phyloP scores from a whole-genome alignment of 1,140 invertebrate species.

The Drosophila watanabei region DNA sequence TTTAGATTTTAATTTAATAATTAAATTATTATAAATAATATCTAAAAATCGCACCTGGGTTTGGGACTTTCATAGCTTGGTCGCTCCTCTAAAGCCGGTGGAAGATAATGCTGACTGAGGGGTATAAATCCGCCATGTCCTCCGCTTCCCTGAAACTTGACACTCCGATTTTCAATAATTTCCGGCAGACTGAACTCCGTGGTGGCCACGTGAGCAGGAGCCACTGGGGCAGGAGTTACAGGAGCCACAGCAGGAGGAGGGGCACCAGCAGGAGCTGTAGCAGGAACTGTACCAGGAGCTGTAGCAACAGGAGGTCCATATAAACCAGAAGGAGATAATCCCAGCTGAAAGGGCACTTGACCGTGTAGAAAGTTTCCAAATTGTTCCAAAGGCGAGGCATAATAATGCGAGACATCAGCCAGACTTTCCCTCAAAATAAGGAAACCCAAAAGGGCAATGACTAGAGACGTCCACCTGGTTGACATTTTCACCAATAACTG shows the following conservation, averaged over 20 bases:
- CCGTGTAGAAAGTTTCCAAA: constrained; percentile 49
- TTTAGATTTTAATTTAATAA: neutral
- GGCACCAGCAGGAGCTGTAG: constrained; percentile 2
- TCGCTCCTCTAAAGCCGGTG: constrained; percentile 59
- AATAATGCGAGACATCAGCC: constrained; percentile 72
- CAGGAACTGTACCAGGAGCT: no score
- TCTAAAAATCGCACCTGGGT: constrained; percentile 43
- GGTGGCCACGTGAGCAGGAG: constrained; percentile 43
- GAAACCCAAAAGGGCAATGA: constrained; percentile 3
- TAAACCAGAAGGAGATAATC: constrained; percentile 21
- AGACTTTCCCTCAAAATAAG: neutral
- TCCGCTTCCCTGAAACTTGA: constrained; percentile 37
- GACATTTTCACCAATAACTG: constrained; percentile 62
- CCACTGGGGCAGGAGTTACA: constrained; percentile 32
- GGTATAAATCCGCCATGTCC: constrained; percentile 62
- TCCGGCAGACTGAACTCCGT: constrained; percentile 75
- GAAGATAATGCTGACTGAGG: constrained; percentile 66
- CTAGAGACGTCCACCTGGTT: constrained; percentile 39
- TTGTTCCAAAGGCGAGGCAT: constrained; percentile 45
- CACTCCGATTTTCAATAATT: constrained; percentile 75
- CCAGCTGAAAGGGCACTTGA: constrained; percentile 43
- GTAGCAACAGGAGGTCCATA: constrained; percentile 40
- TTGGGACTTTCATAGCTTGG: constrained; percentile 73
- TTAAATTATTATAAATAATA: neutral
- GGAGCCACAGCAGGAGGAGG: no score